Evolutionary conservation across 2,113 vertebrate species (phyloP).

Genomic region (Mus spicilegus): DNA sequence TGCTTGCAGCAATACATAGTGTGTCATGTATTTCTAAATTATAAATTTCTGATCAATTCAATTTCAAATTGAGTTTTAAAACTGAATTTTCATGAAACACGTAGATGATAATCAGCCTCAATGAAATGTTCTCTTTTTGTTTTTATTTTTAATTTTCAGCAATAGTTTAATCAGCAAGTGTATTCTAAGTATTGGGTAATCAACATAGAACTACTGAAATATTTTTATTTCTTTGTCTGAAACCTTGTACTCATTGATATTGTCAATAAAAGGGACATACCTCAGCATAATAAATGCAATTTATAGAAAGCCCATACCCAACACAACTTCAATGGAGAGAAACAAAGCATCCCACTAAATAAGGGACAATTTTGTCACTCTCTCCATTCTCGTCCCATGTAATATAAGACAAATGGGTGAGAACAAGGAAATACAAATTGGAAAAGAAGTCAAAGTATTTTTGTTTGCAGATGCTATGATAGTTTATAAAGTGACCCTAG

Average conservation of each 20-base stretch:
- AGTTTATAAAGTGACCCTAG: not conserved
- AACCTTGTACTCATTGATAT: not conserved
- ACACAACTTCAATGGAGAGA: not conserved
- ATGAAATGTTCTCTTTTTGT: not conserved
- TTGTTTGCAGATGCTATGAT: not conserved
- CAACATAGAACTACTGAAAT: not conserved
- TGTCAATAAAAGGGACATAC: not conserved
- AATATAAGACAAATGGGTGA: not conserved
- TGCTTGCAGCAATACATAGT: not conserved
- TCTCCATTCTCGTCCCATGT: not conserved
- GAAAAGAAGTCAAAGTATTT: not conserved
- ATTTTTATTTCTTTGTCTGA: not conserved
- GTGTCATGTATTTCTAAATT: not conserved
- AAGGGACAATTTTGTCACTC: not conserved
- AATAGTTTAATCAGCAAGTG: not conserved
- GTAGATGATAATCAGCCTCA: not conserved
- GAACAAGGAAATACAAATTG: not conserved
- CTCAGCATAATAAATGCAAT: not conserved
- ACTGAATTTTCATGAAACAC: not conserved
- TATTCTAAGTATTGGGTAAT: not conserved
- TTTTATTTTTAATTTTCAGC: not conserved
- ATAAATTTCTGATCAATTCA: not conserved
- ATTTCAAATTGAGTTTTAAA: not conserved
- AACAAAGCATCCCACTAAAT: not conserved
- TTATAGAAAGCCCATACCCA: not conserved